phyloP scores from a whole-genome alignment of 1,140 invertebrate genomes.

The Listronotus bonariensis region DNA sequence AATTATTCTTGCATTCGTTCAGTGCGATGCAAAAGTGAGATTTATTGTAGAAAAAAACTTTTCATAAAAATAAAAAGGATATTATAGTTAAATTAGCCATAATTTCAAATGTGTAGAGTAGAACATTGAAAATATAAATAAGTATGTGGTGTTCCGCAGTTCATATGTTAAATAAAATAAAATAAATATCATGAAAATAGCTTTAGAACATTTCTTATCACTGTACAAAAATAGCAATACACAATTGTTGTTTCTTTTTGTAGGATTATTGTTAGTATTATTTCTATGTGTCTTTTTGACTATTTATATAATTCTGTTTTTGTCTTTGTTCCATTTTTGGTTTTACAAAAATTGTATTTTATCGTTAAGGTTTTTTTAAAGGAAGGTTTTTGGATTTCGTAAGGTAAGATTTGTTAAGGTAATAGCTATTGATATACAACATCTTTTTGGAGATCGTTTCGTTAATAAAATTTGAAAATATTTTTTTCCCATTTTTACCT shows the following conservation, averaged over 20 bases:
- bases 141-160: constrained; percentile 40
- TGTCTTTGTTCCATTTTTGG: too few species aligned
- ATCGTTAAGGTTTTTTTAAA: too few species aligned
- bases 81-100: constrained; percentile 30
- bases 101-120: constrained; percentile 43
- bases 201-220: constrained; percentile 23
- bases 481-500: too few species aligned
- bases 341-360: too few species aligned
- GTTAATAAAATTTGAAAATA: too few species aligned
- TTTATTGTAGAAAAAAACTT: constrained; percentile 50
- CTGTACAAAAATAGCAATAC: constrained; percentile 32
- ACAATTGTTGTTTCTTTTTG: constrained; percentile 5
- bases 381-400: too few species aligned
- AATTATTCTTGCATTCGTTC: constrained; percentile 46
- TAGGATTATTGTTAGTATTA: constrained; percentile 10
- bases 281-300: background rate
- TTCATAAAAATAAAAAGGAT: constrained; percentile 45
- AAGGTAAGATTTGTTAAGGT: too few species aligned
- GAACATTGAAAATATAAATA: constrained; percentile 41
- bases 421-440: too few species aligned
- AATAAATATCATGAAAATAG: constrained; percentile 24
- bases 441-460: too few species aligned
- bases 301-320: background rate
- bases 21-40: constrained; percentile 54
- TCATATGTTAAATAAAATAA: constrained; percentile 10